A percentile compares a stretch with the other conserved stretches of the same genome.
Conservation (phyloP, 2,113 vertebrate species). For the Spea bombifrons region DNA sequence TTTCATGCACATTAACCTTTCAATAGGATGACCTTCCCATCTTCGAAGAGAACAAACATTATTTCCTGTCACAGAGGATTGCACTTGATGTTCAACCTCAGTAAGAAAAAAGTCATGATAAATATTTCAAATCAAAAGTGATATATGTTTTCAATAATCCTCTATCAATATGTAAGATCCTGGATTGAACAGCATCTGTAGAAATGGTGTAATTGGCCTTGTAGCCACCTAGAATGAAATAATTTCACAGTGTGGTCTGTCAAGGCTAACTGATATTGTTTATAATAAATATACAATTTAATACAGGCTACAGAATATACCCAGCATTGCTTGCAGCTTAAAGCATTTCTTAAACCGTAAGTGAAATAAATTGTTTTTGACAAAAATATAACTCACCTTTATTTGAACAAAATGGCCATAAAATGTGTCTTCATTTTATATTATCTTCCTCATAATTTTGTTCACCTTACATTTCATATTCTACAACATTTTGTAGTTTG, state of each 20-base stretch:
- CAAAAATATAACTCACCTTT: background rate
- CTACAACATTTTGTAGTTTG: too few species aligned
- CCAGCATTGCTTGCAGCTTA: background rate
- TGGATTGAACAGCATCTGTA: background rate
- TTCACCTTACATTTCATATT: too few species aligned
- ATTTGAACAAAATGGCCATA: background rate
- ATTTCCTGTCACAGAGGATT: constrained; percentile 30
- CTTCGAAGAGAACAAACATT: constrained; percentile 14
- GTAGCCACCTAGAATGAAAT: background rate
- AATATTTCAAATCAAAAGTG: constrained; percentile 19
- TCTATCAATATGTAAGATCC: constrained; percentile 6
- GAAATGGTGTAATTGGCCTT: background rate
- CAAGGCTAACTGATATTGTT: background rate
- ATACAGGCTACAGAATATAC: background rate
- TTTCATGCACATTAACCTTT: constrained; percentile 34
- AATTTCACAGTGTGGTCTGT: background rate
- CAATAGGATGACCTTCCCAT: constrained; percentile 21
- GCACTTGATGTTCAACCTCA: background rate
- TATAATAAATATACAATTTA: background rate
- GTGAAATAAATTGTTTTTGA: background rate
- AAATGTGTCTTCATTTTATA: too few species aligned
- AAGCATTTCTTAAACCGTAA: background rate
- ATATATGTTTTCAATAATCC: constrained; percentile 14
- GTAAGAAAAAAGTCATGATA: constrained; percentile 16
- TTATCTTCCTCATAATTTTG: too few species aligned